Conservation (phyloP, 2,797 vertebrate species). For the Halcyon smyrnensis region DNA sequence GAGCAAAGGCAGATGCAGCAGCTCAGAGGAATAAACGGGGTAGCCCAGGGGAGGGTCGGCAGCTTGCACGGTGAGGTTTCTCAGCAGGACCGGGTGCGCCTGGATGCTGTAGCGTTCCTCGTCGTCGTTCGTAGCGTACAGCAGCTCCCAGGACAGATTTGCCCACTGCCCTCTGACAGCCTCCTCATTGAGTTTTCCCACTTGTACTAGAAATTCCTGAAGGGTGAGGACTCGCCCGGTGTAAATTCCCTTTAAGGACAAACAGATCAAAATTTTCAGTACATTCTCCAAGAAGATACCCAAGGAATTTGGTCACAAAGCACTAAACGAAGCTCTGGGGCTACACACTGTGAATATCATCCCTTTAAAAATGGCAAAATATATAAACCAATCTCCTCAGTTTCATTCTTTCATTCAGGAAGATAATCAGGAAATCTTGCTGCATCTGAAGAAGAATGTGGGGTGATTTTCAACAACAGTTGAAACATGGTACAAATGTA, state of each 20-base stretch:
- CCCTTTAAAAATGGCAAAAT: neutral
- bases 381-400: neutral
- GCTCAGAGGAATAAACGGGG: slow-evolving; percentile 92
- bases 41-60: slow-evolving; percentile 95
- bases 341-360: fast-evolving
- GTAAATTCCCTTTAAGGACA: slow-evolving; percentile 87
- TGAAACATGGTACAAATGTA: neutral
- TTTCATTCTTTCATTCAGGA: neutral
- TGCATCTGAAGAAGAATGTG: neutral
- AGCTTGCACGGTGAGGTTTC: slow-evolving; percentile 95
- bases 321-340: neutral
- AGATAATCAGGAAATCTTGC: neutral
- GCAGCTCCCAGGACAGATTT: slow-evolving; percentile 97
- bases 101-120: slow-evolving; percentile 98
- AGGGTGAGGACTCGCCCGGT: slow-evolving; percentile 92
- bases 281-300: fast-evolving
- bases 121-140: slow-evolving; percentile 96
- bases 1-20: slow-evolving; percentile 88
- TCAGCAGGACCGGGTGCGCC: slow-evolving; percentile 92
- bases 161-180: slow-evolving; percentile 96
- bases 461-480: neutral
- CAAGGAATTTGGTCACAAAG: neutral
- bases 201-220: slow-evolving; percentile 90
- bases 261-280: neutral
- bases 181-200: slow-evolving; percentile 91